Evolutionary conservation across 1,140 invertebrate species (phyloP).

Genomic region (Scylla paramamosain): DNA sequence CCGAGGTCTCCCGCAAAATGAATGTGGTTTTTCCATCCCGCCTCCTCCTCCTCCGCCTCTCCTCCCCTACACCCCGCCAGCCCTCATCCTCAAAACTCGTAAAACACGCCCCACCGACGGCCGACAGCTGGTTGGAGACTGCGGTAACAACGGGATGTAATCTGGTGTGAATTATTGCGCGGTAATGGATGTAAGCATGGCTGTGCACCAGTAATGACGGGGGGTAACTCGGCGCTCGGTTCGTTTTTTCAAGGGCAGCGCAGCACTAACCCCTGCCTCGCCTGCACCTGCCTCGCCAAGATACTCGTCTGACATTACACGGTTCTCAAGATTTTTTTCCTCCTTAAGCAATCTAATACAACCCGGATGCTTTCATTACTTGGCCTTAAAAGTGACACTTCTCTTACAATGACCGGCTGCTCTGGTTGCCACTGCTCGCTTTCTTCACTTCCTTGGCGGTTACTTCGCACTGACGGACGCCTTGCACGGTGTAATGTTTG

Average conservation of each 20-base stretch:
- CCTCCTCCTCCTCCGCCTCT: not conserved
- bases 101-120: not conserved
- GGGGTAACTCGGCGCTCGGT: not conserved
- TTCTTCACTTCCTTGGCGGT: not conserved
- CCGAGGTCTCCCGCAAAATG: too few species aligned
- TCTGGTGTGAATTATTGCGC: not conserved
- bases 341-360: not conserved
- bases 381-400: not conserved
- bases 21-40: not conserved
- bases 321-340: not conserved
- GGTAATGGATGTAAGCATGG: conserved; percentile 1
- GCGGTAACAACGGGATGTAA: conserved; percentile 21
- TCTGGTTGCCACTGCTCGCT: not conserved
- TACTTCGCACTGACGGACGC: too few species aligned
- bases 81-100: not conserved
- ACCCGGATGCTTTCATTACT: not conserved
- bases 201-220: not conserved
- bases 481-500: too few species aligned
- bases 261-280: not conserved
- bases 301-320: not conserved
- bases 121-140: not conserved
- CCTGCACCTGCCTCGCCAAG: not conserved
- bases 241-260: not conserved
- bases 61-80: not conserved
- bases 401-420: not conserved